Conservation (phyloP, 1,140 invertebrate genomes). For the Atta cephalotes region DNA sequence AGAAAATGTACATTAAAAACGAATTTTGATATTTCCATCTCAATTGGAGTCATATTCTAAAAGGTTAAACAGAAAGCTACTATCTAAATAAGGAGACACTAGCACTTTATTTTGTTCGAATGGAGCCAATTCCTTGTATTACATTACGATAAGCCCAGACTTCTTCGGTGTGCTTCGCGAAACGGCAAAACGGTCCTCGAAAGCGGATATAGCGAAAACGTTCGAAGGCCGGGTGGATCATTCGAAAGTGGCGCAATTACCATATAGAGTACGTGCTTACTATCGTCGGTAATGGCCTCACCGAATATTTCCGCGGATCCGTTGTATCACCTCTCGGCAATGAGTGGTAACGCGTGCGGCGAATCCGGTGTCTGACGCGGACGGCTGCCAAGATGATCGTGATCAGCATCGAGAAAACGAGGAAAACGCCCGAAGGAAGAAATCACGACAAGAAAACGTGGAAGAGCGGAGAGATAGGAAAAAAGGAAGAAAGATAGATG, state of each 20-base stretch:
- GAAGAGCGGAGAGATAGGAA: background rate
- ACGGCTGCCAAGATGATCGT: constrained; percentile 67
- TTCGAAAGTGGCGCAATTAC: constrained; percentile 39
- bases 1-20: background rate
- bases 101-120: background rate
- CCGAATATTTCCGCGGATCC: constrained; percentile 58
- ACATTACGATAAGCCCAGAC: constrained; percentile 30
- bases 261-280: constrained; percentile 64
- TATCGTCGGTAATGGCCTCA: constrained; percentile 27
- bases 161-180: constrained; percentile 4
- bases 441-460: background rate
- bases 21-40: background rate
- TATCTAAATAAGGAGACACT: background rate
- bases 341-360: constrained; percentile 56
- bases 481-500: background rate
- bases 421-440: constrained; percentile 6
- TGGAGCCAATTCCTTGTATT: constrained; percentile 6
- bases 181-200: constrained; percentile 47
- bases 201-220: constrained; percentile 25
- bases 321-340: constrained; percentile 53
- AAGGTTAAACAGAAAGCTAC: background rate
- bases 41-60: background rate
- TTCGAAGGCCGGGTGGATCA: constrained; percentile 48
- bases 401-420: constrained; percentile 70
- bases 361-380: constrained; percentile 56